phyloP scores from a whole-genome alignment of 23 tunicate genomes.

The Trididemnum clinides region DNA sequence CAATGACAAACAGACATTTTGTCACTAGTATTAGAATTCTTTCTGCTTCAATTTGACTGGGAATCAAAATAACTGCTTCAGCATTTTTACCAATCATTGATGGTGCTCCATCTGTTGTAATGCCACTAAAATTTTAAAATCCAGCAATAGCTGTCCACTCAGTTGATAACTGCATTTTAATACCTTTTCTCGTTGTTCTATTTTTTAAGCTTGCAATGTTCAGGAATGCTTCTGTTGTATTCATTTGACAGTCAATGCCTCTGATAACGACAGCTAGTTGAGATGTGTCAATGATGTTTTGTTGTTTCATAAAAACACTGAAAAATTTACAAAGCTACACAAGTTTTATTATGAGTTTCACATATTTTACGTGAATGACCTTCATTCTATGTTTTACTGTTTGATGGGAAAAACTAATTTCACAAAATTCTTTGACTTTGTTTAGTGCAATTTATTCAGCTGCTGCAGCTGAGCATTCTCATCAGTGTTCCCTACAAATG shows the following conservation, averaged over 20 bases:
- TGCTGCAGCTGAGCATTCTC: slow-evolving; percentile 14
- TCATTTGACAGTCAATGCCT: slow-evolving; percentile 44
- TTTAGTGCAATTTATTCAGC: slow-evolving; percentile 16
- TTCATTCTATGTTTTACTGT: slow-evolving; percentile 8
- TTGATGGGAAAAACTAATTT: slow-evolving; percentile 20
- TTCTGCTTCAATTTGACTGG: slow-evolving; percentile 11
- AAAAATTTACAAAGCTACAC: not conserved
- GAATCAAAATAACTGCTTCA: slow-evolving; percentile 37
- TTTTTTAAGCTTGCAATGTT: slow-evolving; percentile 40
- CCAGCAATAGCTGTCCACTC: not conserved
- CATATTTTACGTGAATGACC: not conserved
- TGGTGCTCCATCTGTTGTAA: no score
- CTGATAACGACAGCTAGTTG: slow-evolving; percentile 15
- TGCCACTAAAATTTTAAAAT: slow-evolving; percentile 23
- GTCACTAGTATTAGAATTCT: not conserved
- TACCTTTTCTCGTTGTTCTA: slow-evolving; percentile 14
- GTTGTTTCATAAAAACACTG: slow-evolving; percentile 21
- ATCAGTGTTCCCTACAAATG: no score
- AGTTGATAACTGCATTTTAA: slow-evolving; percentile 27
- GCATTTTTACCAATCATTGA: slow-evolving; percentile 36
- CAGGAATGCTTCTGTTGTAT: slow-evolving; percentile 27
- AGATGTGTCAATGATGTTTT: slow-evolving; percentile 12
- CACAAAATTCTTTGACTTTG: slow-evolving; percentile 5
- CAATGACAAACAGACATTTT: slow-evolving; percentile 36
- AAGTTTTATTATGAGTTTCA: not conserved